phyloP scores from a whole-genome alignment of 92 coral and sea anemone genomes.

The Muricea muricata region DNA sequence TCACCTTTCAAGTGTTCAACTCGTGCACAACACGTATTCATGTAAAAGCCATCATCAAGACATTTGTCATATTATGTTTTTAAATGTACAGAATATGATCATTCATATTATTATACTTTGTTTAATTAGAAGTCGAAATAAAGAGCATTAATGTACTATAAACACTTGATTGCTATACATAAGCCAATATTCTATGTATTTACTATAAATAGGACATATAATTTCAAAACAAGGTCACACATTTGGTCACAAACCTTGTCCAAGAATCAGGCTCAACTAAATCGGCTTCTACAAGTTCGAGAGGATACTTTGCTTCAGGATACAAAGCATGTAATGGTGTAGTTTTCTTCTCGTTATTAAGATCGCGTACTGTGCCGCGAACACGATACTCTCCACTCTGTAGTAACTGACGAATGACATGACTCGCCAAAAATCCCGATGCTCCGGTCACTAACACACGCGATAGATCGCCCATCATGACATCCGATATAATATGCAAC shows the following conservation, averaged over 20 bases:
- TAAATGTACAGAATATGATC: too few relatives aligned
- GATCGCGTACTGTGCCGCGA: slow-evolving; percentile 90
- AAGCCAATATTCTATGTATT: background rate
- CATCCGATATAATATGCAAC: background rate
- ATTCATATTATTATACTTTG: too few relatives aligned
- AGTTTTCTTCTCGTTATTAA: slow-evolving; percentile 77
- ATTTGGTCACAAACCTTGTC: slow-evolving; percentile 89
- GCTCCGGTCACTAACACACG: slow-evolving; percentile 96
- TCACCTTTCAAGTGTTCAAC: too few relatives aligned
- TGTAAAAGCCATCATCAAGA: too few relatives aligned
- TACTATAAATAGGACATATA: background rate
- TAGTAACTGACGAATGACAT: slow-evolving; percentile 79
- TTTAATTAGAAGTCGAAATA: too few relatives aligned
- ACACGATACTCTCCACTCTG: slow-evolving; percentile 71
- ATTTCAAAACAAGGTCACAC: background rate
- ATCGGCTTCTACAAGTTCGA: slow-evolving; percentile 93
- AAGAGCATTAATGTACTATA: too few relatives aligned
- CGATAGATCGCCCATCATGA: slow-evolving; percentile 10
- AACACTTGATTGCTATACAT: background rate
- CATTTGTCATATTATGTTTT: too few relatives aligned
- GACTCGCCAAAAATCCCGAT: slow-evolving; percentile 89
- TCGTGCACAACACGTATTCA: too few relatives aligned
- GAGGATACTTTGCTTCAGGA: slow-evolving; percentile 79
- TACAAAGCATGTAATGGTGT: slow-evolving; percentile 73
- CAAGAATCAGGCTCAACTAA: slow-evolving; percentile 79